Evolutionary conservation across 2,888 invertebrate species (phyloP).

Genomic region (Ernsta delagoae): DNA sequence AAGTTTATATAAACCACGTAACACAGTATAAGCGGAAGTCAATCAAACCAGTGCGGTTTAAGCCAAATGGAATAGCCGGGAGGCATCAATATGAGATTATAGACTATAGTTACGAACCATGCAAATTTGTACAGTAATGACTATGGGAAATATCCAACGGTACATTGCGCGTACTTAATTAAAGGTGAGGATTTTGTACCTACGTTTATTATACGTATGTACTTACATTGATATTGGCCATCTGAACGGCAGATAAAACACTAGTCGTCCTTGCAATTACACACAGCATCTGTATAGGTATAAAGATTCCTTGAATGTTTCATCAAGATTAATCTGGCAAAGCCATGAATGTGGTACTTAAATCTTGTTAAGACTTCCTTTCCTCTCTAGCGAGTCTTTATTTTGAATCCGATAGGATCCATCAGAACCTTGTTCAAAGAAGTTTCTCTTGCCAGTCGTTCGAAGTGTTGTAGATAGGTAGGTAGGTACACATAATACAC

Average conservation of each 20-base stretch:
- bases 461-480: neutral
- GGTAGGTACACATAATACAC: neutral
- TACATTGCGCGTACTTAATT: too few species aligned
- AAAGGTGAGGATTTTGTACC: too few species aligned
- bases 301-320: neutral
- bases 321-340: neutral
- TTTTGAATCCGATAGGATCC: neutral
- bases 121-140: neutral
- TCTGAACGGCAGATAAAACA: neutral
- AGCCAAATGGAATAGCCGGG: slow-evolving; percentile 12
- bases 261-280: neutral
- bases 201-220: neutral
- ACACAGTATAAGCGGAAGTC: slow-evolving; percentile 9
- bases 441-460: neutral
- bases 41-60: slow-evolving; percentile 23
- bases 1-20: neutral
- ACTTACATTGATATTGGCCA: neutral
- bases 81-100: slow-evolving; percentile 14
- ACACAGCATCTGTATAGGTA: neutral
- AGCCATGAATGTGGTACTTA: neutral
- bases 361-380: neutral
- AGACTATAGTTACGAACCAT: slow-evolving; percentile 2
- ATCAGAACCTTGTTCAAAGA: neutral
- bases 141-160: neutral
- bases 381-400: neutral